Conservation (phyloP, 2,797 vertebrate genomes). For the Gastrophryne carolinensis region DNA sequence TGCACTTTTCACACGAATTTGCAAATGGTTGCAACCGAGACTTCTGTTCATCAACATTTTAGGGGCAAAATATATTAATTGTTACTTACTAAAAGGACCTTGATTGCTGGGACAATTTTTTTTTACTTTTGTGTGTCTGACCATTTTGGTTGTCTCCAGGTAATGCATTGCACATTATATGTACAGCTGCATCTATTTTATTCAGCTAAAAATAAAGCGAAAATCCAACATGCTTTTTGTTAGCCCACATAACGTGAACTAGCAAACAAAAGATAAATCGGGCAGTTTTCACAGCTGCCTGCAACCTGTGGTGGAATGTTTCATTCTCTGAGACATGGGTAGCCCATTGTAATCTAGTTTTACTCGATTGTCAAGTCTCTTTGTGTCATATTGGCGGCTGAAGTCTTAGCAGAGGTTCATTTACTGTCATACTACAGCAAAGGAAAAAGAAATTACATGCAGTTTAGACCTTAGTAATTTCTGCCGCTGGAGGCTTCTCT, state of each 20-base stretch:
- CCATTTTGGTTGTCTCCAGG: too few species aligned
- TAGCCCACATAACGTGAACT: neutral
- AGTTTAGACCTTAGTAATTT: slow-evolving; percentile 42
- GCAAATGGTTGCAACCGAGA: too few species aligned
- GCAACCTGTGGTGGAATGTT: slow-evolving; percentile 5
- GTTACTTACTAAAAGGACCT: too few species aligned
- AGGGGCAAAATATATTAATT: too few species aligned
- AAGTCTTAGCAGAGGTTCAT: slow-evolving; percentile 23
- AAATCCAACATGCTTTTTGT: too few species aligned
- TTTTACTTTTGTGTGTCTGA: too few species aligned
- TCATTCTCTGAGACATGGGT: slow-evolving; percentile 33
- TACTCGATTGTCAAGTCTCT: slow-evolving; percentile 22
- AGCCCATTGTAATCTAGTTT: neutral
- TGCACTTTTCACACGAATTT: too few species aligned
- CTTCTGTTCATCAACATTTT: too few species aligned
- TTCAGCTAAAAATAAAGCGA: too few species aligned
- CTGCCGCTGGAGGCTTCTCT: slow-evolving; percentile 51
- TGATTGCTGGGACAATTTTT: too few species aligned
- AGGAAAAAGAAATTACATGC: slow-evolving; percentile 38
- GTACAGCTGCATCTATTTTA: neutral
- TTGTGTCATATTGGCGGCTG: slow-evolving; percentile 29
- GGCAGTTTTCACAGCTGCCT: neutral
- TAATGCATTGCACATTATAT: too few species aligned
- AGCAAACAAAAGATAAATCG: slow-evolving; percentile 10
- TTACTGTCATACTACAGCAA: slow-evolving; percentile 23